phyloP scores from a whole-genome alignment of 2,797 vertebrate genomes.

The Hyperoplus immaculatus region DNA sequence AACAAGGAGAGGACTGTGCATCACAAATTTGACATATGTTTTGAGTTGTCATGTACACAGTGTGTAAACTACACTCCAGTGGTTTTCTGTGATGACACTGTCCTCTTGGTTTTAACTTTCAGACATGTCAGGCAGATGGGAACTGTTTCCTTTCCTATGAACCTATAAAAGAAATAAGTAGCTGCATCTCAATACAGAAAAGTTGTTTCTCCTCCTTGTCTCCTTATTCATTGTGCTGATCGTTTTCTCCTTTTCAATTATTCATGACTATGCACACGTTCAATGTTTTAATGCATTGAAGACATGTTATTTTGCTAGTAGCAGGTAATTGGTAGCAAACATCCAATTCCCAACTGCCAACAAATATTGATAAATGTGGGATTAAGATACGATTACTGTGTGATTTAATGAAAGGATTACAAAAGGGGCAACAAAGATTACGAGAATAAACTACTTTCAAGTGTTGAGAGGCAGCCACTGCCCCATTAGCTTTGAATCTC shows the following conservation, averaged over 20 bases:
- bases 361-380: constrained; percentile 24
- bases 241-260: background rate
- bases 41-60: background rate
- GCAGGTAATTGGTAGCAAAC: constrained; percentile 27
- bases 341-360: constrained; percentile 5
- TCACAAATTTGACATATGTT: constrained; percentile 38
- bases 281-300: constrained; percentile 32
- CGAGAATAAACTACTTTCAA: constrained; percentile 51
- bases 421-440: constrained; percentile 40
- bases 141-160: constrained; percentile 60
- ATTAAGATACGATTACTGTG: constrained; percentile 20
- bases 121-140: constrained; percentile 68
- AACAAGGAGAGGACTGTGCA: constrained; percentile 65
- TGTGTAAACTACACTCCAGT: constrained; percentile 1
- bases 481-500: constrained; percentile 46
- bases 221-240: background rate
- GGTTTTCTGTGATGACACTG: constrained; percentile 48
- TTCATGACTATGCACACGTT: background rate
- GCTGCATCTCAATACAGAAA: constrained; percentile 63
- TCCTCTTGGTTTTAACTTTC: constrained; percentile 60
- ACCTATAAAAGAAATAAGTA: constrained; percentile 30
- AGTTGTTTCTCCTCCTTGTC: constrained; percentile 36
- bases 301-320: constrained; percentile 28
- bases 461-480: constrained; percentile 62
- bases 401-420: background rate